These are phyloP conservation scores for Phyto melanocephala DNA, from an alignment of 2,888 invertebrate genomes.

Conservation along the genomic window DNA sequence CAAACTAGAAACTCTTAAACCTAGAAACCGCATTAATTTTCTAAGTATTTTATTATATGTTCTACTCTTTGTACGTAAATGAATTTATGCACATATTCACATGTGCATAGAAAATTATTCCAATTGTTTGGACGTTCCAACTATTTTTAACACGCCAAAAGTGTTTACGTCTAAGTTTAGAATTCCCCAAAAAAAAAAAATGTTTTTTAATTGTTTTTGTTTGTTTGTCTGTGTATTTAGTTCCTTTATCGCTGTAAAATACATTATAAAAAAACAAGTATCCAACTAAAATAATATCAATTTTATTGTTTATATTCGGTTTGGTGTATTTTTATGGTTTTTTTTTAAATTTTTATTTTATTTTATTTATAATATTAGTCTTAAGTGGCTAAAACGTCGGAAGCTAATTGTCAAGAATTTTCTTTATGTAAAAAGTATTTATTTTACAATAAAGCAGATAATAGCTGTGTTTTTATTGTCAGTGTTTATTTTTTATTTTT, in stretches of 20 bases:
- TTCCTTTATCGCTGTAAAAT: constrained; percentile 4
- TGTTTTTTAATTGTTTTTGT: neutral
- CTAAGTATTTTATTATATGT: too few relatives aligned
- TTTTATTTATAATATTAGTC: neutral
- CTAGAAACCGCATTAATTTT: constrained; percentile 9
- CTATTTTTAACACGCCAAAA: constrained; percentile 7
- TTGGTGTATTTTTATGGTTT: too few relatives aligned
- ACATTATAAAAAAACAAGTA: neutral
- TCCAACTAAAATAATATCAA: neutral
- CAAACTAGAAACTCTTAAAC: neutral
- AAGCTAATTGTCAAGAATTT: constrained; percentile 35
- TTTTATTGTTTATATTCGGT: neutral
- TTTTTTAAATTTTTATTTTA: neutral
- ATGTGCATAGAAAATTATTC: neutral
- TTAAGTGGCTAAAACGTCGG: constrained; percentile 7
- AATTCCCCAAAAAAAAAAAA: neutral
- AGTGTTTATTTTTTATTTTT: neutral
- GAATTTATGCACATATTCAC: neutral
- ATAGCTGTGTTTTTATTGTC: neutral
- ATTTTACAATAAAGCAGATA: constrained; percentile 5
- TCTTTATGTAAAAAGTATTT: neutral
- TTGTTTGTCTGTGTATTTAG: neutral
- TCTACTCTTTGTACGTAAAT: neutral
- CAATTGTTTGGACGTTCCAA: neutral
- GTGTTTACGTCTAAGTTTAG: neutral